Evolutionary conservation across 2,113 vertebrate species (phyloP).

Genomic region (Stomatorhinus ivindoensis): DNA sequence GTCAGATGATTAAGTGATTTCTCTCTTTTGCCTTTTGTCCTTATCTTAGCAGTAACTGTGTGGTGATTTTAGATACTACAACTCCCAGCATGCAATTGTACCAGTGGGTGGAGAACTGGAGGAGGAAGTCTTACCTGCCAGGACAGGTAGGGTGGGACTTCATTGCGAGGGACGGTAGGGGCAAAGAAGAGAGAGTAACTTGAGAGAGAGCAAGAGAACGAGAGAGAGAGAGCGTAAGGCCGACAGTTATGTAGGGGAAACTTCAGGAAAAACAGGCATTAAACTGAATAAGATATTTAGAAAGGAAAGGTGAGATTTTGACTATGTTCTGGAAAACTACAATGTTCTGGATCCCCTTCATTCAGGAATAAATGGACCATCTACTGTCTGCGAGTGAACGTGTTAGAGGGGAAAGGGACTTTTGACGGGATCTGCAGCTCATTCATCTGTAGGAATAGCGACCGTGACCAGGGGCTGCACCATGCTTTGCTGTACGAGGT

Average conservation of each 20-base stretch:
- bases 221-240: constrained; percentile 35
- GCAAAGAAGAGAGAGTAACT: constrained; percentile 19
- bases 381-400: not conserved
- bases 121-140: constrained; percentile 42
- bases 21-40: constrained; percentile 4
- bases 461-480: not conserved
- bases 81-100: constrained; percentile 65
- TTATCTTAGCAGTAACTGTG: constrained; percentile 15
- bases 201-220: constrained; percentile 27
- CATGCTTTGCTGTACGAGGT: not conserved
- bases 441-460: not conserved
- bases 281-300: not conserved
- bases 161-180: constrained; percentile 1
- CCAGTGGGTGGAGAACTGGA: constrained; percentile 54
- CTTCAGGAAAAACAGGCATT: not conserved
- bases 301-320: not conserved
- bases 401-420: constrained; percentile 5
- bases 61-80: constrained; percentile 48
- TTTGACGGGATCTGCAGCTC: not conserved
- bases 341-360: not conserved
- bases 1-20: not conserved
- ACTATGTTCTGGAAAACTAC: not conserved
- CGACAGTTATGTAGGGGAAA: constrained; percentile 31
- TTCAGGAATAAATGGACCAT: not conserved
- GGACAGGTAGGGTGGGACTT: constrained; percentile 56